Base-by-base conservation (phyloP, 2,888 invertebrate genomes). In the Apeira syringaria region DNA sequence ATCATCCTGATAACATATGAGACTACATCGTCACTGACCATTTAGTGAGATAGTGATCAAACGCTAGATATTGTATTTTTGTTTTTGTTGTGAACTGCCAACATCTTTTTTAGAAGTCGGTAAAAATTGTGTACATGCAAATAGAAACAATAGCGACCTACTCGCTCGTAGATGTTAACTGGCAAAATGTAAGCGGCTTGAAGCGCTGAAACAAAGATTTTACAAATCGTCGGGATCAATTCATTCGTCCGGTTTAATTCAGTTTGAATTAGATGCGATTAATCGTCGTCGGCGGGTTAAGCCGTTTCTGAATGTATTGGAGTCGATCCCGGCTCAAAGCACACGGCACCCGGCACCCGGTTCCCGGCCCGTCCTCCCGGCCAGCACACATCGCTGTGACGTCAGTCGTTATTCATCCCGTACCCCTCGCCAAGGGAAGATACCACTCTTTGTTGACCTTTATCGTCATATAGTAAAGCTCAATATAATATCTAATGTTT, bases 211-310 rank as follows among this genome's bases (percentile, higher is more conserved):
- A 45, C 42, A 39, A 53, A 50, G 47, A 79, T 69, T 68, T 71
- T 81, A 89, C 88, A 87, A 88, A 89, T 88, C 74, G 85, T 80
- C 66, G 74, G 85, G 88, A 79, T 88, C 84, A 87, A 83, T 83
- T 76, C 80, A 86, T 84, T 86, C 80, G 87, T 82, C 85, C 86
- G 81, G 79, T 86, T 80, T 84, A 85, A 87, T 86, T 87, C 81
- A 73, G 87, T 81, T 82, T 75, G 83, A 83, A 86, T 88, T 88
- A 88, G 83, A 73, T 74, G 80, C 87, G 85, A 87, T 88, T 88
- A 87, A 89, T 87, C 79, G 83, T 68, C 70, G 74, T 68, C 75
- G 74, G 73, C 79, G 80, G 81, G 82, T 74, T 84, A 85, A 85
- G 82, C 85, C 82, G 64, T 35, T 56, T 62, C 67, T 42, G 41